phyloP scores from a whole-genome alignment of 2,888 invertebrate genomes.

The Thecophora atra region DNA sequence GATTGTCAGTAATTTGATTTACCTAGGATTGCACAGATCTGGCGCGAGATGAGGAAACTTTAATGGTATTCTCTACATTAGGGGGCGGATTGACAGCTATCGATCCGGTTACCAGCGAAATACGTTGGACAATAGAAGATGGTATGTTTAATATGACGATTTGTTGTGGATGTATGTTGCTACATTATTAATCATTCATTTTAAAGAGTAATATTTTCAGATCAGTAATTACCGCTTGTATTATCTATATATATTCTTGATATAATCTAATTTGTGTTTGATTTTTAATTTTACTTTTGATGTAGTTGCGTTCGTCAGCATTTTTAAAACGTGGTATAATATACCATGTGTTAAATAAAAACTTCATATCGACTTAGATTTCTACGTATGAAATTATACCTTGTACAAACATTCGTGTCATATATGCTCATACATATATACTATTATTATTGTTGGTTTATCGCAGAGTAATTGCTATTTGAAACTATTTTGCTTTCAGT shows the following conservation, averaged over 20 bases:
- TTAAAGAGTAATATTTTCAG: too few relatives aligned
- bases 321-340: not conserved
- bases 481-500: too few relatives aligned
- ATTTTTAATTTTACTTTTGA: too few relatives aligned
- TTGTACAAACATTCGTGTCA: not conserved
- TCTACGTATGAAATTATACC: not conserved
- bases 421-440: not conserved
- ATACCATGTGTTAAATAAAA: not conserved
- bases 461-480: too few relatives aligned
- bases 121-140: constrained; percentile 92
- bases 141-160: constrained; percentile 67
- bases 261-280: too few relatives aligned
- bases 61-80: constrained; percentile 89
- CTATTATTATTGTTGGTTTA: not conserved
- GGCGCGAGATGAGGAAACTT: constrained; percentile 76
- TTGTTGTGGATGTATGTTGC: not conserved
- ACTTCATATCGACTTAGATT: not conserved
- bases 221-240: too few relatives aligned
- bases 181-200: constrained; percentile 13
- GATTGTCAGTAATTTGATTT: not conserved
- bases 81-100: constrained; percentile 94
- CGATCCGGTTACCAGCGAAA: constrained; percentile 82
- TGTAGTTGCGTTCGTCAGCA: too few relatives aligned
- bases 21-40: constrained; percentile 71
- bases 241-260: too few relatives aligned